These are phyloP conservation scores for Ditula angustiorana DNA, from an alignment of 2,888 invertebrate species.

Conservation along the genomic window DNA sequence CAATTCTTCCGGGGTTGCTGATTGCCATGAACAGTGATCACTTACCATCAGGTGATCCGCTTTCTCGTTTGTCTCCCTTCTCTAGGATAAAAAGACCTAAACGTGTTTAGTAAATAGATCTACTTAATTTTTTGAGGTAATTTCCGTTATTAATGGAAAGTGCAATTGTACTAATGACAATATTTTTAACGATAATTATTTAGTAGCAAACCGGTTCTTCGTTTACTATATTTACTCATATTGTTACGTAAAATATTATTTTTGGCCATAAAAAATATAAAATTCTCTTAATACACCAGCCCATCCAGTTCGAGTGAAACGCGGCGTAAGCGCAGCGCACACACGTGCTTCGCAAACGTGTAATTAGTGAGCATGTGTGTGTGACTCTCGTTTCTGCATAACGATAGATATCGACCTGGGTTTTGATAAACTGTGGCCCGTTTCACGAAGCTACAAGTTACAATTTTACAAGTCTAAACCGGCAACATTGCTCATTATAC, in stretches of 20 bases:
- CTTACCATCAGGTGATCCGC: too few relatives aligned
- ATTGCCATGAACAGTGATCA: too few relatives aligned
- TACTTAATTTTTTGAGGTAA: neutral
- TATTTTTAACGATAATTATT: neutral
- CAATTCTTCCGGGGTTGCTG: too few relatives aligned
- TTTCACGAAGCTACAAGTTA: too few relatives aligned
- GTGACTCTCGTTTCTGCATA: constrained; percentile 44
- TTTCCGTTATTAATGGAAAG: neutral
- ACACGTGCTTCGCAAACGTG: constrained; percentile 37
- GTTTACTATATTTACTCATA: neutral
- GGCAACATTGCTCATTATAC: too few relatives aligned
- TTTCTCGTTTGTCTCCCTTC: too few relatives aligned
- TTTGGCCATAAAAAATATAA: constrained; percentile 14
- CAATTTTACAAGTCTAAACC: too few relatives aligned
- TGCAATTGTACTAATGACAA: neutral
- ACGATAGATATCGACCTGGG: constrained; percentile 37
- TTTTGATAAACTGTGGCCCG: too few relatives aligned
- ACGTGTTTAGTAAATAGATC: neutral
- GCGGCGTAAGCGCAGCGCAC: constrained; percentile 43
- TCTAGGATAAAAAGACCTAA: too few relatives aligned
- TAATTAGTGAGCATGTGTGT: constrained; percentile 46
- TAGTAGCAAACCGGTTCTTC: neutral
- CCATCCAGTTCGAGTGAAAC: constrained; percentile 53
- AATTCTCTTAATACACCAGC: constrained; percentile 32
- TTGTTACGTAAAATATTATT: neutral